phyloP scores from a whole-genome alignment of 2,888 invertebrate species.

The Autographa pulchrina region DNA sequence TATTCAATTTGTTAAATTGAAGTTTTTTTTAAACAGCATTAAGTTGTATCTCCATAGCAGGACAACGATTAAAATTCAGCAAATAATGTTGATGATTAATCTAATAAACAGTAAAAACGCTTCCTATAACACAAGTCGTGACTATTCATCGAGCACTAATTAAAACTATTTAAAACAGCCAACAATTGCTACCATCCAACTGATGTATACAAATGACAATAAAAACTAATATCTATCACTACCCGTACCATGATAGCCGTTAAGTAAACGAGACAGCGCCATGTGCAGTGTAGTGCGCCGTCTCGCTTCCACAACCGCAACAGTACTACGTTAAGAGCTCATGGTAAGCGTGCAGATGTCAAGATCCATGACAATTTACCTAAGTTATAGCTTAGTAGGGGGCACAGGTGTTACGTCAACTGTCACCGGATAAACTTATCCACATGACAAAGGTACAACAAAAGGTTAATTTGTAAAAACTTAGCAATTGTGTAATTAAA shows the following conservation, averaged over 20 bases:
- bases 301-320: no score
- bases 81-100: no score
- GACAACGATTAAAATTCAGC: no score
- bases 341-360: background rate
- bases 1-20: no score
- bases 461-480: constrained; percentile 45
- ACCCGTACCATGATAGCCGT: no score
- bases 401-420: constrained; percentile 43
- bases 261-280: no score
- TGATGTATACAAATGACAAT: constrained; percentile 38
- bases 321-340: no score
- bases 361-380: constrained; percentile 42
- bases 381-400: constrained; percentile 46
- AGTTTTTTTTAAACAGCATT: no score
- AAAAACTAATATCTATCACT: constrained; percentile 41
- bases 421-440: constrained; percentile 17
- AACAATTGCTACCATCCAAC: constrained; percentile 23
- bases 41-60: no score
- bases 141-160: constrained; percentile 13
- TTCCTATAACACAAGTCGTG: background rate
- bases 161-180: constrained; percentile 18
- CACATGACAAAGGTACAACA: constrained; percentile 26
- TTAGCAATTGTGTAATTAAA: constrained; percentile 39
- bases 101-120: background rate
- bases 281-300: no score